phyloP scores from a whole-genome alignment of 2,113 vertebrate species.

The Syngnathus scovelli region DNA sequence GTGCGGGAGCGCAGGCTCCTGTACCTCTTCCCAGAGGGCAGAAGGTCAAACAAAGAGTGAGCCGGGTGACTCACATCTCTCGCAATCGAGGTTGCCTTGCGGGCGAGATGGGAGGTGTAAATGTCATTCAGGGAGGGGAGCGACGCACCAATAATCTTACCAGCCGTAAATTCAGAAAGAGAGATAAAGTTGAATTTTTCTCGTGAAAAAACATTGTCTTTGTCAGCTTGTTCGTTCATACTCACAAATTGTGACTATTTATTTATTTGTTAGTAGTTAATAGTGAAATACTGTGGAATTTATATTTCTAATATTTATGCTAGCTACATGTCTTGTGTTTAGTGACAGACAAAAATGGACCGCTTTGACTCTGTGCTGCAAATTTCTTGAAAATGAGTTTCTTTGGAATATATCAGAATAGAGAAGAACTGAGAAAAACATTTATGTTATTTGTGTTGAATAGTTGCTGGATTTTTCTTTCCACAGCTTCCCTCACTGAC shows the following conservation, averaged over 20 bases:
- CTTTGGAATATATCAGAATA: not conserved
- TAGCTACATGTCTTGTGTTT: not conserved
- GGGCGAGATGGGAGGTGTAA: no score
- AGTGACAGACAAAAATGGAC: not conserved
- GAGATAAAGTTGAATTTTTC: conserved; percentile 18
- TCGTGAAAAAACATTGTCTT: conserved; percentile 31
- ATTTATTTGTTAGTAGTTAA: not conserved
- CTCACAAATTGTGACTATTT: not conserved
- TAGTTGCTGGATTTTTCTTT: conserved; percentile 19
- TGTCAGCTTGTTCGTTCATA: conserved; percentile 15
- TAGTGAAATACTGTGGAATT: not conserved
- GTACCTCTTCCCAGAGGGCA: no score
- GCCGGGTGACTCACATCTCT: no score
- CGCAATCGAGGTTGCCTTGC: no score
- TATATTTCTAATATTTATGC: not conserved
- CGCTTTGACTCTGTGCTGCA: not conserved
- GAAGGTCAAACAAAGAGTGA: no score
- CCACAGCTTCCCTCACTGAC: conserved; percentile 85
- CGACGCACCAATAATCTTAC: no score
- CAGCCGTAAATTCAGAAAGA: conserved; percentile 14
- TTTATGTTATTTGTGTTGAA: not conserved
- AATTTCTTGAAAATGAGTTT: not conserved
- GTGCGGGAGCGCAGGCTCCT: no score
- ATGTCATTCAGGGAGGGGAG: no score
- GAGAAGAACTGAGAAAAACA: not conserved